Base-by-base conservation (phyloP, 2,113 vertebrate species). In the Pycnonotus jocosus region DNA sequence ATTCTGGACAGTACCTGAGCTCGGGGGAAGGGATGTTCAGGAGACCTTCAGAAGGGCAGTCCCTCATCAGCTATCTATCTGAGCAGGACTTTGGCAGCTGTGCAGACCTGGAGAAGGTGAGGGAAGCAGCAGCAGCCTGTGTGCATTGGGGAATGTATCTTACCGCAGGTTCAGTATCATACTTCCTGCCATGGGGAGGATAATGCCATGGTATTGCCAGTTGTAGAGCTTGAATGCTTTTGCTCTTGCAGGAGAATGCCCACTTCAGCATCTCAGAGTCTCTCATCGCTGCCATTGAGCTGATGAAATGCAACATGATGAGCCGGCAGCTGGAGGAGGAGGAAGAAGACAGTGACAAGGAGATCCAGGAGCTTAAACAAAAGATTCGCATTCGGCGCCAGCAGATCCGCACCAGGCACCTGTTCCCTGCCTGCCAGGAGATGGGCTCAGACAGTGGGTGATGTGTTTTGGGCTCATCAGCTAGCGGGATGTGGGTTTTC, bases 21-120 rank as follows among this genome's bases (percentile, higher is more conserved):
- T 96, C 98, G 0, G 97, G 98, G 20, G 99, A 99, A 94, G 98
- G 99, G 44, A 98, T 99, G 98, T 99, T 99, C 97, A 98, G 99
- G 93, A 99, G 98, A 91, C 99, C 99, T 1, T 99, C 98, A 0
- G 98, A 99, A 97, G 99, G 99, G 42, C 99, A 99, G 97, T 99
- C 99, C 38, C 98, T 99, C 86, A 99, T 99, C 98, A 99, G 99
- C 95, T 99, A 99, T 97, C 98, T 99, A 93, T 99, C 99, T 21
- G 99, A 99, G 97, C 99, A 99, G 98, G 99, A 99, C 97, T 99
- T 99, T 19, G 99, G 99, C 94, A 99, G 99, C 96, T 99, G 99
- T 96, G 99, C 99, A 81, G 99, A 99, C 94, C 98, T 99, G 30
- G 99, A 99, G 94, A 99, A 99, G 99, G 99, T 99, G 93, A 82